Percentiles rank a stretch among this genome's conserved stretches.
Conservation (phyloP, 2,797 vertebrate species). For the Liasis olivaceus region DNA sequence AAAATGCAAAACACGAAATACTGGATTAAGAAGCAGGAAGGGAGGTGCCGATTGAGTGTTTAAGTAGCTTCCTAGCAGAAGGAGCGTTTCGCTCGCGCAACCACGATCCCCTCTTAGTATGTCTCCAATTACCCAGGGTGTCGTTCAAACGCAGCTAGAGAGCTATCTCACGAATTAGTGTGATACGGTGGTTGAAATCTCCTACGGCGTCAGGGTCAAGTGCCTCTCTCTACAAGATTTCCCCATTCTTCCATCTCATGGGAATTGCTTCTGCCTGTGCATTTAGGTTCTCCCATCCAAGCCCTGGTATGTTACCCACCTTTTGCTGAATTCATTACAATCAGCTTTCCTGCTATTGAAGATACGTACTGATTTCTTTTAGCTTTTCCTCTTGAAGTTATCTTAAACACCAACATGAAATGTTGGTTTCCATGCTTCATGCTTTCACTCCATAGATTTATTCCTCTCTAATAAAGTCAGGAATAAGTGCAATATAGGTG, state of each 20-base stretch:
- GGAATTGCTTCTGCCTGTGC: neutral
- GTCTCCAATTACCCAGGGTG: neutral
- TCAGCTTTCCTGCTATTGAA: neutral
- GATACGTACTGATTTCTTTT: neutral
- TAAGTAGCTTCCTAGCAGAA: neutral
- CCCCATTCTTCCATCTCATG: neutral
- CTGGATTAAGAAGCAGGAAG: neutral
- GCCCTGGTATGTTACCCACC: neutral
- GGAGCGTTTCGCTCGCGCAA: neutral
- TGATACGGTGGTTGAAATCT: neutral
- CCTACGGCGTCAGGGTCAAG: neutral
- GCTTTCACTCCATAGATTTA: neutral
- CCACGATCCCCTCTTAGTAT: neutral
- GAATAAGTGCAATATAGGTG: too few relatives aligned
- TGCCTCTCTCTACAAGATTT: neutral
- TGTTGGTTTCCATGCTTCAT: neutral
- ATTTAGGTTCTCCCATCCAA: neutral
- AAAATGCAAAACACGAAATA: neutral
- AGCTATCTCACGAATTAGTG: neutral
- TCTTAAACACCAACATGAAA: neutral
- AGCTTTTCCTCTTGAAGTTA: neutral
- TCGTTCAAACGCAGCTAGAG: neutral
- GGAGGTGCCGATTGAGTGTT: neutral
- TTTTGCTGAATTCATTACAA: neutral
- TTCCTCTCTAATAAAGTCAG: too few relatives aligned